Conservation (phyloP, 2,888 invertebrate genomes). For the Ophonus ardosiacus region DNA sequence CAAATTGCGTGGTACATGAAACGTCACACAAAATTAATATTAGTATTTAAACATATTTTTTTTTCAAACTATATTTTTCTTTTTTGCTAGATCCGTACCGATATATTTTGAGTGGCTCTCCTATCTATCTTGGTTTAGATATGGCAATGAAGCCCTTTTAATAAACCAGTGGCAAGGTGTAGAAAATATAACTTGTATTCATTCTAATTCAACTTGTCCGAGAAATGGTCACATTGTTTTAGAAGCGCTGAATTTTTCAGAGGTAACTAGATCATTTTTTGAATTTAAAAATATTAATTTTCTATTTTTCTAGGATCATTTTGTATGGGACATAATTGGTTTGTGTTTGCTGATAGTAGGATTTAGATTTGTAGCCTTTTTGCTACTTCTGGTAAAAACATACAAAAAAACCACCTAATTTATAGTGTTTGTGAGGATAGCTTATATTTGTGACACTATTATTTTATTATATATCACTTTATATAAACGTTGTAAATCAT, state of each 20-base stretch:
- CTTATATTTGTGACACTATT: background rate
- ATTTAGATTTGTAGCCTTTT: constrained; percentile 87
- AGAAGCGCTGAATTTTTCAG: constrained; percentile 86
- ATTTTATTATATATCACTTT: constrained; percentile 7
- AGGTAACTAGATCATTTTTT: constrained; percentile 75
- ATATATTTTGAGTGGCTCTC: constrained; percentile 91
- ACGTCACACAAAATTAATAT: no score
- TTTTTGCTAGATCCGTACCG: constrained; percentile 84
- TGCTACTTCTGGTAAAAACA: constrained; percentile 85
- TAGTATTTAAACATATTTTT: no score
- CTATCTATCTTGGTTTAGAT: constrained; percentile 94
- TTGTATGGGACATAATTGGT: constrained; percentile 84
- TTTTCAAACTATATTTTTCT: no score
- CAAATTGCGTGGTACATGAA: no score
- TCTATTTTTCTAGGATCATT: constrained; percentile 79
- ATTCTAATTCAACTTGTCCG: constrained; percentile 87
- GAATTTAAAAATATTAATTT: background rate
- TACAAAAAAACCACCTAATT: constrained; percentile 75
- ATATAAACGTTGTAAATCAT: constrained; percentile 23
- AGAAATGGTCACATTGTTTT: constrained; percentile 87
- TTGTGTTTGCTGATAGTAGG: constrained; percentile 84
- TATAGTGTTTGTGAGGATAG: background rate
- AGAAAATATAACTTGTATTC: constrained; percentile 85
- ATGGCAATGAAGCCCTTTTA: constrained; percentile 92
- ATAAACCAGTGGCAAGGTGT: constrained; percentile 94